Conservation (phyloP, 2,888 invertebrate genomes). For the Serrognathus titanus region DNA sequence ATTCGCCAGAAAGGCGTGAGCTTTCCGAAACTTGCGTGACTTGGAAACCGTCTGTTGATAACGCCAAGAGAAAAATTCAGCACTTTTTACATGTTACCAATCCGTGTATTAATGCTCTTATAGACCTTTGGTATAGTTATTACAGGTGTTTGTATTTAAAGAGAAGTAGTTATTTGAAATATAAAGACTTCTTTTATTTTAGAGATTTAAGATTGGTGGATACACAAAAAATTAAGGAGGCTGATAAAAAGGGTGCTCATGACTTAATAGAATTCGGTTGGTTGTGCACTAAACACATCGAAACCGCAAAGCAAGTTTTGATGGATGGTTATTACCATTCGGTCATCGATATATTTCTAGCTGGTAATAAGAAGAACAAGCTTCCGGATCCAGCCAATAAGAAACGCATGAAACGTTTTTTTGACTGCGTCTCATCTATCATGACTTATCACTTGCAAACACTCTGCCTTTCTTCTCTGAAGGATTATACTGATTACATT, state of each 20-base stretch:
- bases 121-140: constrained; percentile 77
- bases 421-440: constrained; percentile 77
- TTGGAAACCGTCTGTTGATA: constrained; percentile 57
- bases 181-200: constrained; percentile 25
- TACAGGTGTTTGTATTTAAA: constrained; percentile 56
- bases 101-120: constrained; percentile 74
- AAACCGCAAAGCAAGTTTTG: constrained; percentile 64
- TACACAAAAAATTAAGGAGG: constrained; percentile 45
- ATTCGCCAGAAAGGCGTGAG: constrained; percentile 56
- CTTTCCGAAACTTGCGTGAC: constrained; percentile 61
- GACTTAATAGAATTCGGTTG: constrained; percentile 64
- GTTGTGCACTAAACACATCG: constrained; percentile 59
- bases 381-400: constrained; percentile 66
- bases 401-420: constrained; percentile 70
- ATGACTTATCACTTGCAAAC: constrained; percentile 88
- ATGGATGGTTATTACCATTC: constrained; percentile 63
- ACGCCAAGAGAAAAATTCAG: constrained; percentile 50
- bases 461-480: constrained; percentile 74
- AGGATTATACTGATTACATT: constrained; percentile 74
- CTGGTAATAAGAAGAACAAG: constrained; percentile 65
- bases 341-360: constrained; percentile 60
- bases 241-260: constrained; percentile 62
- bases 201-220: constrained; percentile 63
- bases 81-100: constrained; percentile 73
- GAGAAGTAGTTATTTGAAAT: neutral